A percentile compares a stretch with the other conserved stretches of the same genome.
Evolutionary conservation across 1,140 invertebrate species (phyloP).

Genomic region (Melanaphis sacchari): DNA sequence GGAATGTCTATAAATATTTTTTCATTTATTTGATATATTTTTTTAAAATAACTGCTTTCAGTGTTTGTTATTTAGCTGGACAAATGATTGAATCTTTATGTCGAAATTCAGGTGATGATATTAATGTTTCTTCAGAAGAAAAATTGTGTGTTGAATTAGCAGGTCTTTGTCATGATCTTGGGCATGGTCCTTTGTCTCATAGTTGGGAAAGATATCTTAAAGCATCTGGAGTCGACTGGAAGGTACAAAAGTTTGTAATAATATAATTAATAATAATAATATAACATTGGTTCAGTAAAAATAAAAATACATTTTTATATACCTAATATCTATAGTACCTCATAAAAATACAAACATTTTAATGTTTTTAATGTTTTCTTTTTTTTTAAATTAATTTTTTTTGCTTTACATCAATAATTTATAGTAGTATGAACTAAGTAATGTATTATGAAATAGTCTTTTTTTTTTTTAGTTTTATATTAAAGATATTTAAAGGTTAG

Average conservation of each 20-base stretch:
- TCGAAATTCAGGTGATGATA: constrained; percentile 50
- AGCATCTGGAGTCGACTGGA: constrained; percentile 62
- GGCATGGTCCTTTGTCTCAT: constrained; percentile 75
- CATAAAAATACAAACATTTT: too few species aligned
- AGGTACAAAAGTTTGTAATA: constrained; percentile 60
- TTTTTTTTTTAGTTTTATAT: background rate
- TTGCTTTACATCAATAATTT: too few species aligned
- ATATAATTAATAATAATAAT: background rate
- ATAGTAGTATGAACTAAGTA: background rate
- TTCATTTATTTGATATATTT: background rate
- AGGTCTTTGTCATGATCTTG: constrained; percentile 74
- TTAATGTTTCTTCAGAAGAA: constrained; percentile 57
- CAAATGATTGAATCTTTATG: constrained; percentile 60
- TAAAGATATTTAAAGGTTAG: background rate
- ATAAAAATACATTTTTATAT: background rate
- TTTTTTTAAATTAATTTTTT: too few species aligned
- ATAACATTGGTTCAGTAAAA: background rate
- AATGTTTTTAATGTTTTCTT: too few species aligned
- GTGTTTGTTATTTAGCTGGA: constrained; percentile 62
- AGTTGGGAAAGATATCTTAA: constrained; percentile 67
- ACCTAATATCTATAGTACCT: too few species aligned
- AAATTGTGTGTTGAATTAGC: constrained; percentile 67
- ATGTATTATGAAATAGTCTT: background rate
- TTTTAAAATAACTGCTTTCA: constrained; percentile 57
- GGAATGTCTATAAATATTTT: too few species aligned